phyloP scores from a whole-genome alignment of 2,888 invertebrate genomes.

The Apotomis capreana region DNA sequence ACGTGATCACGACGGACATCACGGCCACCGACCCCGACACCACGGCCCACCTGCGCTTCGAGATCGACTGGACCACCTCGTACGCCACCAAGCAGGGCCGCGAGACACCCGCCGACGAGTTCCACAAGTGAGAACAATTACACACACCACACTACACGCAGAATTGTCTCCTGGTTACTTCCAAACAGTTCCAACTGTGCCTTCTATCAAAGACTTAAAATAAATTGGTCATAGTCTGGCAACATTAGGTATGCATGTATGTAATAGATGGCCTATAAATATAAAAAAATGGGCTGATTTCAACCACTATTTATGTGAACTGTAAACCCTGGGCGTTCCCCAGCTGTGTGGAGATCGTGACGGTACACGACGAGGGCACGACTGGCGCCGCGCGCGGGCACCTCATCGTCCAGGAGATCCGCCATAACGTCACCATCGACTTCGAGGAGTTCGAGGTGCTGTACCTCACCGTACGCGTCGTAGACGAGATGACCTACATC shows the following conservation, averaged over 20 bases:
- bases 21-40: constrained; percentile 84
- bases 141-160: not conserved
- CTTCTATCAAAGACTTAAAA: too few relatives aligned
- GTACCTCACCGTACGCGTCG: constrained; percentile 78
- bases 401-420: constrained; percentile 67
- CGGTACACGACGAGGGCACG: constrained; percentile 58
- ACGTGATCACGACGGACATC: constrained; percentile 70
- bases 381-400: constrained; percentile 65
- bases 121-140: constrained; percentile 56
- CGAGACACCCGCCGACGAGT: constrained; percentile 60
- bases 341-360: constrained; percentile 75
- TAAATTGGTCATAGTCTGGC: too few relatives aligned
- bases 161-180: too few relatives aligned
- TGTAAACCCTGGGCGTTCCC: not conserved
- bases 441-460: constrained; percentile 85
- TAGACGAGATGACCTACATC: constrained; percentile 77
- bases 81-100: constrained; percentile 84
- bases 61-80: constrained; percentile 83
- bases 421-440: constrained; percentile 76
- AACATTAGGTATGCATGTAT: too few relatives aligned
- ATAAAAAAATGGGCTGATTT: too few relatives aligned
- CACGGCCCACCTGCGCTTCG: constrained; percentile 80
- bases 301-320: too few relatives aligned
- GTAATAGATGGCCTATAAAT: too few relatives aligned
- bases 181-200: too few relatives aligned